Evolutionary conservation across 1,140 invertebrate species (phyloP).

Genomic region (Ephestia elutella): DNA sequence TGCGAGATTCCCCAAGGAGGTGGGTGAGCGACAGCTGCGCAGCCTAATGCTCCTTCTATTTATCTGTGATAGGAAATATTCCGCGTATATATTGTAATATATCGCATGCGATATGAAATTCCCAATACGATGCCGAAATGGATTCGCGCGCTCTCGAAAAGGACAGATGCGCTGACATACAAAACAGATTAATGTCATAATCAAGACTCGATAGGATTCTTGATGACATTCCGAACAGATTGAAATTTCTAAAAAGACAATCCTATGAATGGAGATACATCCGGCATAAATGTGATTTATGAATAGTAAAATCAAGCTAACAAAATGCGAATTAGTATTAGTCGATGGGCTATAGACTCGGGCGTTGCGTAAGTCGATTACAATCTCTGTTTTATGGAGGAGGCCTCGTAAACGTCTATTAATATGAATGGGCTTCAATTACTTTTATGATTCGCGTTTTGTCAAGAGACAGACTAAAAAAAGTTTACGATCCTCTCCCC

Average conservation of each 20-base stretch:
- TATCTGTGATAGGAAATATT: conserved; percentile 59
- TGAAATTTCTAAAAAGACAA: conserved; percentile 14
- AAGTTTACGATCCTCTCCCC: conserved; percentile 66
- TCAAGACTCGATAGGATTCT: conserved; percentile 7
- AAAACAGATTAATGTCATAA: conserved; percentile 24
- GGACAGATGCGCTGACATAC: conserved; percentile 22
- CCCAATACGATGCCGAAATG: conserved; percentile 9
- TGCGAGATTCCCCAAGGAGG: conserved; percentile 62
- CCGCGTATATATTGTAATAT: conserved; percentile 43
- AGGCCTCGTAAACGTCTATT: conserved; percentile 72
- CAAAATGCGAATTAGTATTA: conserved; percentile 58
- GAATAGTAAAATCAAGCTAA: conserved; percentile 43
- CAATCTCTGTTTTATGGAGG: conserved; percentile 71
- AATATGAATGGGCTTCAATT: conserved; percentile 74
- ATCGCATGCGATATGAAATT: conserved; percentile 36
- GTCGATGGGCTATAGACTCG: conserved; percentile 45
- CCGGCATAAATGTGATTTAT: conserved; percentile 38
- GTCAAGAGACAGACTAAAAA: conserved; percentile 61
- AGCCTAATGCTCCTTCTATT: conserved; percentile 66
- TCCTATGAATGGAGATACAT: conserved; percentile 20
- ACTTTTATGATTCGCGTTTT: conserved; percentile 72
- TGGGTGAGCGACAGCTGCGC: conserved; percentile 57
- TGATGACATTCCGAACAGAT: conserved; percentile 11
- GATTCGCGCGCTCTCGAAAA: neutral
- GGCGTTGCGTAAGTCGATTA: conserved; percentile 57